These are phyloP conservation scores for Lerema accius DNA, from an alignment of 1,140 invertebrate species.

Conservation along the genomic window DNA sequence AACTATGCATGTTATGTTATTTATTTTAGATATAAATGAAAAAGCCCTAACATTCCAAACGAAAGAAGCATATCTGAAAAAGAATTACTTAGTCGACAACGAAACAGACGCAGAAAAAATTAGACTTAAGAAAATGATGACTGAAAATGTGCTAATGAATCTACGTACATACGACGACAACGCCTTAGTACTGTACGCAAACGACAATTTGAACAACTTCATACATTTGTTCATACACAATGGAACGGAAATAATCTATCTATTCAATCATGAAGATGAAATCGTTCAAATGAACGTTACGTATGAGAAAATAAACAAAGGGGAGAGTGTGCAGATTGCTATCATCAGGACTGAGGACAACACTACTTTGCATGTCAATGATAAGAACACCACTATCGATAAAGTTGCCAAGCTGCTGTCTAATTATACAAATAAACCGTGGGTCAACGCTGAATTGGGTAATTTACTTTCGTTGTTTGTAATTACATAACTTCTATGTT, in stretches of 20 bases:
- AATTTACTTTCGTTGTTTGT: slow-evolving; percentile 34
- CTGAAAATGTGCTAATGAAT: slow-evolving; percentile 92
- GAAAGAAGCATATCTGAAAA: slow-evolving; percentile 89
- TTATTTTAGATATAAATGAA: slow-evolving; percentile 91
- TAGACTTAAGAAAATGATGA: slow-evolving; percentile 88
- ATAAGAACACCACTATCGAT: slow-evolving; percentile 88
- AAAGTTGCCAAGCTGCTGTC: slow-evolving; percentile 88
- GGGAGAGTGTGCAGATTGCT: slow-evolving; percentile 93
- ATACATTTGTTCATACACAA: slow-evolving; percentile 93
- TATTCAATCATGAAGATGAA: slow-evolving; percentile 92
- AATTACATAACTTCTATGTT: too few relatives aligned
- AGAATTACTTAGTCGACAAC: slow-evolving; percentile 88
- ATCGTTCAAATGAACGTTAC: slow-evolving; percentile 91
- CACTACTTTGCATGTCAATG: slow-evolving; percentile 93
- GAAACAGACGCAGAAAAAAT: slow-evolving; percentile 85
- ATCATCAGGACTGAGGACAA: slow-evolving; percentile 88
- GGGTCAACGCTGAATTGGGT: slow-evolving; percentile 92
- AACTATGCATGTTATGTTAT: slow-evolving; percentile 1
- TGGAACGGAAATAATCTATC: slow-evolving; percentile 89
- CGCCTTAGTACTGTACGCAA: slow-evolving; percentile 93
- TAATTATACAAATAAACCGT: slow-evolving; percentile 91
- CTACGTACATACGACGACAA: slow-evolving; percentile 93
- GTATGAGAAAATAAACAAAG: slow-evolving; percentile 88
- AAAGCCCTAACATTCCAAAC: slow-evolving; percentile 95
- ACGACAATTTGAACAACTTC: slow-evolving; percentile 97